Evolutionary conservation across 2,888 invertebrate genomes (phyloP).

Genomic region (Apotomis betuletana): DNA sequence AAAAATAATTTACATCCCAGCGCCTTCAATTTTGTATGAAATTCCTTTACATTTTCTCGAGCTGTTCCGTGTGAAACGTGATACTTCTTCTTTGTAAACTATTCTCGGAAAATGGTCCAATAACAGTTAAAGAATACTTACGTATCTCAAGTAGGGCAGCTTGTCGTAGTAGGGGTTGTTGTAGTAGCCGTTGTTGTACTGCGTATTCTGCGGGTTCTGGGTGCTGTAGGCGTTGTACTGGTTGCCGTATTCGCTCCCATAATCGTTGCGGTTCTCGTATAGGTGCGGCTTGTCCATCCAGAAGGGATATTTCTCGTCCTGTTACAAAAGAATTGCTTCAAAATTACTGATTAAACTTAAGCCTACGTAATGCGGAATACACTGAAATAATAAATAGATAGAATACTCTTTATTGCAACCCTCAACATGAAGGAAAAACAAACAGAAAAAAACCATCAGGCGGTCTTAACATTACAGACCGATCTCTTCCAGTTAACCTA

Average conservation of each 20-base stretch:
- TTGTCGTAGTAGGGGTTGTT: slow-evolving; percentile 76
- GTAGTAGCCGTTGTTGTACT: slow-evolving; percentile 57
- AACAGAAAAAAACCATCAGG: too few species aligned
- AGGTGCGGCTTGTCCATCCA: slow-evolving; percentile 88
- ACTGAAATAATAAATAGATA: too few species aligned
- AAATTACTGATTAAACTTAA: background rate
- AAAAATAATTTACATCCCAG: too few species aligned
- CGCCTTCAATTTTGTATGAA: too few species aligned
- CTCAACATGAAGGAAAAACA: too few species aligned
- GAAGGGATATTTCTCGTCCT: slow-evolving; percentile 91
- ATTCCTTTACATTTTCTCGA: too few species aligned
- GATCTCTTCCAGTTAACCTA: too few species aligned
- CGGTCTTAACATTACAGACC: too few species aligned
- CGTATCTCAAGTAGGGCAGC: slow-evolving; percentile 89
- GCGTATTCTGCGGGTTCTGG: slow-evolving; percentile 57
- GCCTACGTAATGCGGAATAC: too few species aligned
- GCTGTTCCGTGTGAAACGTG: too few species aligned
- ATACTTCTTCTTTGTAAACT: too few species aligned
- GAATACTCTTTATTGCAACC: too few species aligned
- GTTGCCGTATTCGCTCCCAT: slow-evolving; percentile 39
- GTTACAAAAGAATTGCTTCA: slow-evolving; percentile 28
- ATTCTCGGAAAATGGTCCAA: background rate
- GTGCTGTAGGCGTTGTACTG: slow-evolving; percentile 54
- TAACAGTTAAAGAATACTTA: slow-evolving; percentile 67
- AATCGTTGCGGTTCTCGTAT: slow-evolving; percentile 45